phyloP scores from a whole-genome alignment of 2,113 vertebrate species.

The Ciconia boyciana region DNA sequence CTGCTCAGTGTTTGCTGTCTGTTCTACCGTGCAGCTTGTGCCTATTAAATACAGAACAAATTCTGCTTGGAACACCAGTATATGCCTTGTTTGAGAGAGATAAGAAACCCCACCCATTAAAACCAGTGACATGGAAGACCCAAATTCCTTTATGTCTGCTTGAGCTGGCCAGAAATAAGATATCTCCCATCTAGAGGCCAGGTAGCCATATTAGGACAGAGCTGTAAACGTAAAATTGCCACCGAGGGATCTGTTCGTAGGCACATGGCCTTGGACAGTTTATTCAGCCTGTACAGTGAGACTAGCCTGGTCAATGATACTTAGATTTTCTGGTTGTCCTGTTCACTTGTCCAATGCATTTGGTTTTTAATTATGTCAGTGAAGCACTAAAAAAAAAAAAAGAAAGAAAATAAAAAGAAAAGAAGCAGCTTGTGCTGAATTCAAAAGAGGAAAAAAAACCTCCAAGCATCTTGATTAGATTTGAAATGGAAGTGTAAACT shows the following conservation, averaged over 20 bases:
- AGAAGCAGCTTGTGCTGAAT: neutral
- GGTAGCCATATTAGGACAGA: neutral
- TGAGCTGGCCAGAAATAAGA: neutral
- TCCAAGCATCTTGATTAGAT: neutral
- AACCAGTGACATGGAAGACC: neutral
- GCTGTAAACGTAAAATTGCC: neutral
- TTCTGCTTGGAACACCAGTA: neutral
- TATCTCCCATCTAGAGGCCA: neutral
- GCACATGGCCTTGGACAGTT: neutral
- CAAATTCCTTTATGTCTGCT: neutral
- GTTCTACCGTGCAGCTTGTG: neutral
- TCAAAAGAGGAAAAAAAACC: neutral
- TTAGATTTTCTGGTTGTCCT: neutral
- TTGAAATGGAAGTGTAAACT: neutral
- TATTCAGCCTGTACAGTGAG: neutral
- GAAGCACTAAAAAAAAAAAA: neutral
- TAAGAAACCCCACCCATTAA: neutral
- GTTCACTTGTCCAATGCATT: neutral
- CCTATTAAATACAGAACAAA: constrained; percentile 6
- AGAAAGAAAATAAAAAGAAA: neutral
- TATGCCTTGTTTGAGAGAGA: neutral
- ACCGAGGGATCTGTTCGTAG: neutral
- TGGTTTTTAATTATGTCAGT: neutral
- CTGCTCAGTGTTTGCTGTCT: neutral
- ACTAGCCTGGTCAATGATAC: neutral